A percentile compares a stretch with the other conserved stretches of the same genome.
These are phyloP conservation scores for Clarias gariepinus DNA, from an alignment of 2,113 vertebrate genomes.

Conservation along the genomic window DNA sequence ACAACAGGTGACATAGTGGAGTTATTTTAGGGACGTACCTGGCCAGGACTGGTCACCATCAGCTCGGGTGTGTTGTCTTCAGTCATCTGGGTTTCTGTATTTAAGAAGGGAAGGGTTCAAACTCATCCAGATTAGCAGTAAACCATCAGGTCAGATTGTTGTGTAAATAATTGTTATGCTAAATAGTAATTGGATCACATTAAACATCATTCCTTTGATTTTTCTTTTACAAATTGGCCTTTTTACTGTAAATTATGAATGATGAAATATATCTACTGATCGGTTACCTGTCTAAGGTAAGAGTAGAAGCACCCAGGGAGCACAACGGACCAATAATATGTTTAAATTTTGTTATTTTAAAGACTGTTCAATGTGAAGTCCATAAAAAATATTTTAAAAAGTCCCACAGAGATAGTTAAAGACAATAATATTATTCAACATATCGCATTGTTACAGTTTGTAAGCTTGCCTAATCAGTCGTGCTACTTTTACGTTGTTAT, in stretches of 20 bases:
- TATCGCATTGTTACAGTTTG: not conserved
- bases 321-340: no score
- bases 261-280: not conserved
- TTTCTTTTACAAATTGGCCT: not conserved
- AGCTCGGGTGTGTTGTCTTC: conserved; percentile 55
- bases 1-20: not conserved
- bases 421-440: not conserved
- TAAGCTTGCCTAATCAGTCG: no score
- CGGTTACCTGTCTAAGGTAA: not conserved
- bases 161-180: not conserved
- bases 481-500: no score
- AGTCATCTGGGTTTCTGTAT: conserved; percentile 80
- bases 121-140: not conserved
- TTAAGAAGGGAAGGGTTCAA: conserved; percentile 26
- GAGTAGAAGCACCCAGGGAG: no score
- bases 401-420: not conserved
- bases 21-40: conserved; percentile 1
- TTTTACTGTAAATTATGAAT: not conserved
- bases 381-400: no score
- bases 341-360: no score
- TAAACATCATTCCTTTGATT: not conserved
- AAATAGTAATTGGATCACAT: not conserved
- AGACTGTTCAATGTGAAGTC: no score
- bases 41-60: conserved; percentile 45
- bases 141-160: not conserved